Base-by-base conservation (phyloP, 2,888 invertebrate species). In the Chrysolina americana region DNA sequence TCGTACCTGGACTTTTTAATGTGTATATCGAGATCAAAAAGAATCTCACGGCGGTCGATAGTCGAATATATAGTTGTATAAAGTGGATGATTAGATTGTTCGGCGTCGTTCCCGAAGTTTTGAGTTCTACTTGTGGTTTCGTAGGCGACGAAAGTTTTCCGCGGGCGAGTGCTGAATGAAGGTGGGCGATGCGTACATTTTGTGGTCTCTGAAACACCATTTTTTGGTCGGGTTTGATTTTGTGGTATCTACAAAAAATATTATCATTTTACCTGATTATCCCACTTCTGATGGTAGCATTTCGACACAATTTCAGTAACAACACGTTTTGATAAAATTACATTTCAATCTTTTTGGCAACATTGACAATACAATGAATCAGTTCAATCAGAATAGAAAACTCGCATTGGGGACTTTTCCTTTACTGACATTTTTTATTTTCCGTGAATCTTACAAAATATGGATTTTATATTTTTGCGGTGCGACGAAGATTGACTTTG, bases 1-100 rank as follows among this genome's bases (percentile, higher is more conserved):
- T 50, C 63, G 78, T 78, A 78, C 78, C 78, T 78, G 76, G 74
- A 70, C 28, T 28, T 73, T 65, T 44, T 23, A 41, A 66, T 50
- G 10, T 68, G 68, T 68, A 53, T 68, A 53, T 68, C 21, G 28
- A 50, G 41, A 66, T 36, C 50, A 19, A 50, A n/a, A 13, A 59
- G 15, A n/a, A 59, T 9, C 59, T 15, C 59, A 28, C n/a, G 59
- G 6, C 28, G n/a, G 13, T 53, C 21, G 15, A 36, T 13, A 59
- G 59, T 28, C 13, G 15, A 28, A 4, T 10, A n/a, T 36, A 59
- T 28, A 23, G 36, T 28, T 59, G 59, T 28, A 28, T 28, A 59
- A 28, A 36, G 59, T 59, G n/a, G 28, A 36, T n/a, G 28, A n/a
- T 28, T 59, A 36, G 36, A 36, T 59, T 36, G 6, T 11, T 28